Evolutionary conservation across 2,113 vertebrate species (phyloP).

Genomic region (Varanus salvator): DNA sequence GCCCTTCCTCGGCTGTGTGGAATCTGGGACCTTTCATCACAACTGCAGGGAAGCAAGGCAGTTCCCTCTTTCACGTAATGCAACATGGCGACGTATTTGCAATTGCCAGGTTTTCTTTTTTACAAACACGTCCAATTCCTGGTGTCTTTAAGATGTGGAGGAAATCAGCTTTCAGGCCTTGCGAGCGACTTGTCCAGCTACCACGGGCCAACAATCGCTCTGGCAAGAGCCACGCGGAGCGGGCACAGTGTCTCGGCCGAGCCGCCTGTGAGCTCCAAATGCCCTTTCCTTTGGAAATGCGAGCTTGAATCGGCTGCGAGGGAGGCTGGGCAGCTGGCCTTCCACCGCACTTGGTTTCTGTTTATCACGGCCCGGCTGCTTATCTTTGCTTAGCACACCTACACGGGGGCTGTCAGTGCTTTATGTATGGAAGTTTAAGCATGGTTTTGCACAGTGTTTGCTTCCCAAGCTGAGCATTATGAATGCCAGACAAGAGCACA

Average conservation of each 20-base stretch:
- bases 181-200: neutral
- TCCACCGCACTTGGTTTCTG: neutral
- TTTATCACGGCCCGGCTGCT: neutral
- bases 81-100: neutral
- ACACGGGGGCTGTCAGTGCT: neutral
- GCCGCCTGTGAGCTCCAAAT: neutral
- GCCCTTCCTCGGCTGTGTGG: neutral
- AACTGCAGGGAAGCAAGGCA: neutral
- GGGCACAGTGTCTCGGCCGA: neutral
- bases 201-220: neutral
- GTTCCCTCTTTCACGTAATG: neutral
- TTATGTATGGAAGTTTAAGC: neutral
- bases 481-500: neutral
- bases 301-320: neutral
- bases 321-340: neutral
- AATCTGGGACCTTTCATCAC: neutral
- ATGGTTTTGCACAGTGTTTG: neutral
- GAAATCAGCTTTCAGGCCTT: neutral
- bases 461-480: neutral
- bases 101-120: neutral
- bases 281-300: neutral
- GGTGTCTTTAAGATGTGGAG: slow-evolving; percentile 15
- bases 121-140: neutral
- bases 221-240: neutral
- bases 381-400: slow-evolving; percentile 22